Percentiles rank a stretch among this genome's conserved stretches.
Evolutionary conservation across 2,888 invertebrate species (phyloP).

Genomic region (Odontocolon sp.): DNA sequence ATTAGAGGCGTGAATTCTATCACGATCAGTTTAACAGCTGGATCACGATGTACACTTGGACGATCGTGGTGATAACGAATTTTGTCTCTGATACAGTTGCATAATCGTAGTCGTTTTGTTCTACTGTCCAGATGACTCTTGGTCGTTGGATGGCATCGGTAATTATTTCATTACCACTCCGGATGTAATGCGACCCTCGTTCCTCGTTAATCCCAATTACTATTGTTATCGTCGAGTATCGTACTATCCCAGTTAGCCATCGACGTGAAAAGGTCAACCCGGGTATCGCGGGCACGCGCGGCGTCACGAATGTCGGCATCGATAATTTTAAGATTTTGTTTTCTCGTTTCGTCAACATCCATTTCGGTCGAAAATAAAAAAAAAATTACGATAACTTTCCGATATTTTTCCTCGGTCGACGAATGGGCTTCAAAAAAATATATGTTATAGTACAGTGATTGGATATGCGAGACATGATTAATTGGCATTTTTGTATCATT

Average conservation of each 20-base stretch:
- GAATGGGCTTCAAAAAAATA: too few relatives aligned
- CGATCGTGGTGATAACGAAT: constrained; percentile 26
- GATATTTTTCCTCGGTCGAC: too few relatives aligned
- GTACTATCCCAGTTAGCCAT: constrained; percentile 47
- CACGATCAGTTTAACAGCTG: constrained; percentile 55
- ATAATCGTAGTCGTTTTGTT: constrained; percentile 47
- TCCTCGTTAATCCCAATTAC: constrained; percentile 73
- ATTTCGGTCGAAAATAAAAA: neutral
- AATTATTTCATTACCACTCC: constrained; percentile 74
- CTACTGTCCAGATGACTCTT: neutral
- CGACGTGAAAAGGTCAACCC: constrained; percentile 56
- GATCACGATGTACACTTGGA: constrained; percentile 15
- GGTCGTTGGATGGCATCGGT: constrained; percentile 63
- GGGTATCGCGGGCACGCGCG: constrained; percentile 44
- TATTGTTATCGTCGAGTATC: constrained; percentile 61
- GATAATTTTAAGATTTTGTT: constrained; percentile 21
- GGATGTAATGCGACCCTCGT: constrained; percentile 70
- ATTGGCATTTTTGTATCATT: too few relatives aligned
- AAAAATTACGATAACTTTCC: constrained; percentile 12
- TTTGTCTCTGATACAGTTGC: constrained; percentile 36
- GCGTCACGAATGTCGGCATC: neutral
- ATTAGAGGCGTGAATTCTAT: constrained; percentile 49
- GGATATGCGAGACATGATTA: too few relatives aligned
- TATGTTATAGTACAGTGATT: too few relatives aligned
- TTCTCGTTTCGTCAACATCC: neutral